Evolutionary conservation across 2,113 vertebrate species (phyloP).

Genomic region (Glaucomys volans): DNA sequence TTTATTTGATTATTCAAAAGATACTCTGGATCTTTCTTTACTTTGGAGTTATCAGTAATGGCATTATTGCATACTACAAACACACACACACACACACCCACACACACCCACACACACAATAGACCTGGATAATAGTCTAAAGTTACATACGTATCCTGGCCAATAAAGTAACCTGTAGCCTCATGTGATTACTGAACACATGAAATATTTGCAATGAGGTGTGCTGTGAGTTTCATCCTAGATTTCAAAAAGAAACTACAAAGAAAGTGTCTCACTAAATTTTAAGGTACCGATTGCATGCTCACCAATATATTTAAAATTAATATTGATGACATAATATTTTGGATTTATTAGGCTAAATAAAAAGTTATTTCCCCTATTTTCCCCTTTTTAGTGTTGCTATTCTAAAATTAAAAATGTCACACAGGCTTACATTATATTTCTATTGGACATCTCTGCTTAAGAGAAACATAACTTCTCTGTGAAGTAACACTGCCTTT

Average conservation of each 20-base stretch:
- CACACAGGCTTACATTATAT: not conserved
- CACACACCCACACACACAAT: not conserved
- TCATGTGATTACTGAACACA: not conserved
- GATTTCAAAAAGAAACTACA: not conserved
- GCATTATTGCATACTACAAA: too few species aligned
- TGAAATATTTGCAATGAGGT: not conserved
- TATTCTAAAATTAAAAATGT: not conserved
- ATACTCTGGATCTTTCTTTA: not conserved
- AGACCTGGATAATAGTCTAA: not conserved
- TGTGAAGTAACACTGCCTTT: conserved; percentile 2
- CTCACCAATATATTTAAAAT: conserved; percentile 20
- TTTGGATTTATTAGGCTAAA: not conserved
- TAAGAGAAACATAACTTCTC: not conserved
- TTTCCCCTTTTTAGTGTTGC: not conserved
- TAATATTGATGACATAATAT: not conserved
- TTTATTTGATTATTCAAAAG: conserved; percentile 28
- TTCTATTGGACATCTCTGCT: not conserved
- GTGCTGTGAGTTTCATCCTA: not conserved
- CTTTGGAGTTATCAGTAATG: not conserved
- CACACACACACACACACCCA: not conserved
- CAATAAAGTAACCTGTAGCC: not conserved
- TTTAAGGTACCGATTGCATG: not conserved
- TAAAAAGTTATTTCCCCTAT: not conserved
- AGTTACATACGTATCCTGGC: not conserved
- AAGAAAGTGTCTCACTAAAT: not conserved